These are phyloP conservation scores for Ptychobarbus kaznakovi DNA, from an alignment of 2,797 vertebrate species.

Conservation along the genomic window DNA sequence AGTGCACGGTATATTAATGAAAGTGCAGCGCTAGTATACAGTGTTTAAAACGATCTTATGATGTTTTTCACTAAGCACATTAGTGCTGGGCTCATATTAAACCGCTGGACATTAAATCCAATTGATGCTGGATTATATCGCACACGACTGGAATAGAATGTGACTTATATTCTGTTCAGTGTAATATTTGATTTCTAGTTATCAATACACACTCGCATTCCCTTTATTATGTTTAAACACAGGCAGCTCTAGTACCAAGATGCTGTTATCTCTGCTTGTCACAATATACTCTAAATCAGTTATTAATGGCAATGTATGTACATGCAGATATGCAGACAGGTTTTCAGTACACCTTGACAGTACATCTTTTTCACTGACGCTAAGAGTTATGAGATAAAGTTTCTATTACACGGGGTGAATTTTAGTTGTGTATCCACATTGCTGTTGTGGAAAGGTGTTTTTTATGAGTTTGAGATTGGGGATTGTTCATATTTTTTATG, in stretches of 20 bases:
- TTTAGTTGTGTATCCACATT: background rate
- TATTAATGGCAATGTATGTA: background rate
- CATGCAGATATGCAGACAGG: background rate
- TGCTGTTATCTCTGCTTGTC: conserved; percentile 1
- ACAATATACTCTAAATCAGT: background rate
- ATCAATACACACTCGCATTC: background rate
- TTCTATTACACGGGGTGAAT: background rate
- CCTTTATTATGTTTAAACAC: conserved; percentile 10
- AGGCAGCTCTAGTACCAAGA: conserved; percentile 11
- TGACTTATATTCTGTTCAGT: background rate
- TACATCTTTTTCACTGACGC: background rate
- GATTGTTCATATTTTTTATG: conserved; percentile 33
- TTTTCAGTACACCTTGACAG: background rate
- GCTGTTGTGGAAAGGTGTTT: conserved; percentile 1
- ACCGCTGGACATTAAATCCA: background rate
- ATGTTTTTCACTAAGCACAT: background rate
- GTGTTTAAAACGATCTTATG: background rate
- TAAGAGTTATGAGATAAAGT: conserved; percentile 8
- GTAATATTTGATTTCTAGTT: background rate
- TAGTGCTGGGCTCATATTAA: background rate
- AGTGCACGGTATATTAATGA: background rate
- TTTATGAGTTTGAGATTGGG: conserved; percentile 9
- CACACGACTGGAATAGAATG: background rate
- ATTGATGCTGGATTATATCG: background rate
- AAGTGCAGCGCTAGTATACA: background rate